Evolutionary conservation across 2,888 invertebrate species (phyloP), one percentile per base, ranked within the genome.

Genomic region (Linyphia triangularis): DNA sequence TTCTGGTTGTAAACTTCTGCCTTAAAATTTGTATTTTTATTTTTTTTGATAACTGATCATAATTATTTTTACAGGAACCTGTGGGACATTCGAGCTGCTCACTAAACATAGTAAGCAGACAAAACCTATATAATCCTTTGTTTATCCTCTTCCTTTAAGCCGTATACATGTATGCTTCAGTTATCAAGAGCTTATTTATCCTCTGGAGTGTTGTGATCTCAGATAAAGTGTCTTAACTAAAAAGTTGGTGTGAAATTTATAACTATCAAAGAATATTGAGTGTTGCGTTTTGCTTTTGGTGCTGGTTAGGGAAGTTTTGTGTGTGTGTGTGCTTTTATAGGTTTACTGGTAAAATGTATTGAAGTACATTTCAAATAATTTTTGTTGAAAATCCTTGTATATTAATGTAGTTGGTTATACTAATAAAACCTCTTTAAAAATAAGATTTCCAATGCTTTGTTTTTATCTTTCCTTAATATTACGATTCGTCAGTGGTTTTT

Each of bases 81-180:
- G 89, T 89, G 89, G 89, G 78, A 89, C 28, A 37, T 61, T 24
- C 89, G 79, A n/a, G 28, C 88, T 40, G 59, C 77, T 70, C 82
- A 88, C 61, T 83, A 78, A 88, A 69, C 28, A 33, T 16, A 24
- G 85, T 78, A 57, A 79, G 79, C 73, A 57, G 63, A 43, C 30
- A 22, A 51, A 73, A 73, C n/a, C 37, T 16, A 28, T 75, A 59
- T 57, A 59, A 43, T 16, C 43, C 43, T 51, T 26, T 16, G 16
- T n/a, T 16, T 51, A 40, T 19, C 30, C 24, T 40, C 33, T 30
- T 59, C 51, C 26, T 51, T 72, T 26, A 26, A 61, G 3, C 22
- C 19, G 33, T 61, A 7, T 77, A 59, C 37, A 5, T 75, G 61
- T 61, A 59, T 59, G 77, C 70, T 70, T 40, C 22, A 33, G 30